Evolutionary conservation across 1,140 invertebrate genomes (phyloP), one percentile per base, ranked within the genome.

Genomic region (Tenebrio molitor): DNA sequence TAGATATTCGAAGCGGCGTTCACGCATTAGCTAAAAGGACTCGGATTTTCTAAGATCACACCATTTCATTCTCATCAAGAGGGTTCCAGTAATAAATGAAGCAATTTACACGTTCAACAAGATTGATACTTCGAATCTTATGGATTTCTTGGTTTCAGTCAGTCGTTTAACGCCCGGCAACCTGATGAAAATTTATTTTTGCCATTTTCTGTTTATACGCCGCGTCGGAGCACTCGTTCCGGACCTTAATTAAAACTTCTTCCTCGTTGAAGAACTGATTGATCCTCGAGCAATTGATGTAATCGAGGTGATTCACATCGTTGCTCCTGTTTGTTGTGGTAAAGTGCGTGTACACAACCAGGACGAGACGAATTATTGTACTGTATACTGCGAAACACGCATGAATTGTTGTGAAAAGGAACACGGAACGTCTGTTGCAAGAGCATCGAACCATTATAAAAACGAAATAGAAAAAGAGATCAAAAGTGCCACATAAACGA

Each of bases 61-160:
- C 64, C 64, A 46, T 66, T 41, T 46, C 64, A 66, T 66, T 66
- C 42, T 66, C 64, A 58, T 58, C 50, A 58, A 58, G 50, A 58
- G 50, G 50, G 50, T 58, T 58, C 50, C 23, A 58, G 50, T 58
- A 58, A 58, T 58, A 58, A 58, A 58, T 58, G 50, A 58, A 58
- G 50, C 50, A 58, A 58, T 58, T 58, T 58, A 58, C 50, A 58
- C 50, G 50, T 33, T 58, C 21, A 58, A 58, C 50, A 58, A 58
- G 50, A 58, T 58, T 58, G 50, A 58, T 58, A 58, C 50, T 58
- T 58, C 23, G 50, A 58, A 58, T 58, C 50, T 58, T 58, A 58
- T 46, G 64, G 64, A 66, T 41, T 41, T 46, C 36, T 66, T 16
- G 64, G 42, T 66, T 66, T 41, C 42, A 41, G 36, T 41, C 42